Percentiles rank a stretch among this genome's conserved stretches.
Conservation (phyloP, 2,113 vertebrate genomes). For the Tyrannus savana region DNA sequence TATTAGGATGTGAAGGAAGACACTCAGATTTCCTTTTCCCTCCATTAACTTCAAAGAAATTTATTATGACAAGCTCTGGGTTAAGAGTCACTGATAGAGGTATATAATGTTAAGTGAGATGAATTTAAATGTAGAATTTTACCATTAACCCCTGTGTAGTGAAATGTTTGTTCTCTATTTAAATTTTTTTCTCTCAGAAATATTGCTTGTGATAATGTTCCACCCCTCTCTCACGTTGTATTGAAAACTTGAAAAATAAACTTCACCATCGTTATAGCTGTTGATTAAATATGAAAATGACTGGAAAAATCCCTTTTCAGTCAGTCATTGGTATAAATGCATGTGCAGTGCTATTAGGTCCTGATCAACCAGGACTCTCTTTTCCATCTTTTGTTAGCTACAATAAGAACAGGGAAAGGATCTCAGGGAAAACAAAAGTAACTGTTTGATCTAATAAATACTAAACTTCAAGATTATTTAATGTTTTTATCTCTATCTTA, state of each 20-base stretch:
- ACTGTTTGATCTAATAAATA: neutral
- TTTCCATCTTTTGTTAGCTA: neutral
- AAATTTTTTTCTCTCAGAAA: neutral
- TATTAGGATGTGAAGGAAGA: neutral
- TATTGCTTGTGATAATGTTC: neutral
- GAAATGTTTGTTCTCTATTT: neutral
- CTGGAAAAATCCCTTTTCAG: neutral
- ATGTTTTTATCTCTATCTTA: neutral
- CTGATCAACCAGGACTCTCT: neutral
- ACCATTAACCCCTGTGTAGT: neutral
- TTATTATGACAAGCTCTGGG: neutral
- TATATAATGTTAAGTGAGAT: neutral
- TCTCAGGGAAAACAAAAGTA: neutral
- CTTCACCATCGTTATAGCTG: neutral
- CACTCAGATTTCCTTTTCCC: neutral
- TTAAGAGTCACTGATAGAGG: neutral
- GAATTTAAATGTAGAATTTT: neutral
- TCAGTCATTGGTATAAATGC: neutral
- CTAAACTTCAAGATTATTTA: neutral
- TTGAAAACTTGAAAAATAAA: neutral
- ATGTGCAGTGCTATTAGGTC: neutral
- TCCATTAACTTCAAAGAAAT: neutral
- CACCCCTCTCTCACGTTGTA: accelerated
- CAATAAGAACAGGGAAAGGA: neutral
- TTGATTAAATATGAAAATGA: neutral